Evolutionary conservation across 2,797 vertebrate genomes (phyloP).

Genomic region (Heteromormyrus szaboi): DNA sequence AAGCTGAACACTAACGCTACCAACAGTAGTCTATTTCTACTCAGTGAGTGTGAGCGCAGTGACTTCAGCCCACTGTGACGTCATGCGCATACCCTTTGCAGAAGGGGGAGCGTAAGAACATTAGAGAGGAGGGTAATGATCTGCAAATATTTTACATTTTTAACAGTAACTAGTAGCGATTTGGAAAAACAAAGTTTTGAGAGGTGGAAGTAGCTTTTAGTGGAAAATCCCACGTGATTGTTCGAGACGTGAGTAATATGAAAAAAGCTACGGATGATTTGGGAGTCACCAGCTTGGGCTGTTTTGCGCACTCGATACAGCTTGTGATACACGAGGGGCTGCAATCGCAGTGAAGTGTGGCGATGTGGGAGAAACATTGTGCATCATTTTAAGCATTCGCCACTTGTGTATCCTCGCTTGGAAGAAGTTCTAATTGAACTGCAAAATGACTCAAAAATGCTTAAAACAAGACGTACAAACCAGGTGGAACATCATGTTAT

Average conservation of each 20-base stretch:
- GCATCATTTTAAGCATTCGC: background rate
- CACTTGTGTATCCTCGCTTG: background rate
- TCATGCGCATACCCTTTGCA: background rate
- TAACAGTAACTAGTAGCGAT: background rate
- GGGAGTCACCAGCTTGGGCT: background rate
- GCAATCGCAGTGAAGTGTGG: background rate
- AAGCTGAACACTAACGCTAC: background rate
- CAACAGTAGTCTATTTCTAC: background rate
- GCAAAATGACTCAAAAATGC: background rate
- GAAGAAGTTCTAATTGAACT: background rate
- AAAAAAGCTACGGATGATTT: background rate
- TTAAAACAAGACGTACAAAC: background rate
- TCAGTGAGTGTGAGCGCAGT: background rate
- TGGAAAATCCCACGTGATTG: background rate
- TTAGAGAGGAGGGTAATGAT: background rate
- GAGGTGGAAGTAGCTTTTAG: background rate
- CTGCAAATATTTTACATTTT: background rate
- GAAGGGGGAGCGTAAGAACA: background rate
- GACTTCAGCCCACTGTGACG: background rate
- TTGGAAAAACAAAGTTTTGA: background rate
- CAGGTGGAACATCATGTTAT: background rate
- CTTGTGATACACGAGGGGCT: background rate
- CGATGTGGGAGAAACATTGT: background rate
- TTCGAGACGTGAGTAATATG: background rate
- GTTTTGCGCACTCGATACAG: background rate